Conservation (phyloP, 2,888 invertebrate species). For the Aricia artaxerxes region DNA sequence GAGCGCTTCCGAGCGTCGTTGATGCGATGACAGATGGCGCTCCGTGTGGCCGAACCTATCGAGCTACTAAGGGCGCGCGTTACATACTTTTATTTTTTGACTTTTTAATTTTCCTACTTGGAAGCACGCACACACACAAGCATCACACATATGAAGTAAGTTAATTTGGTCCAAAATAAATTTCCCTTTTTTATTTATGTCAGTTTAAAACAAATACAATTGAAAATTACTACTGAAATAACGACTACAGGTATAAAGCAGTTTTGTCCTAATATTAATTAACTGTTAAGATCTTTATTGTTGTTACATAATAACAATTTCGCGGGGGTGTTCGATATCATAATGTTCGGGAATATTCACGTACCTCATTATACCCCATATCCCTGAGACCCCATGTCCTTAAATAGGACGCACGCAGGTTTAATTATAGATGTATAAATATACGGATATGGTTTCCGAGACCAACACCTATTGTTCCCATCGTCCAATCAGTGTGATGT, state of each 20-base stretch:
- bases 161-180: no score
- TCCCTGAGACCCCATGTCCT: not conserved
- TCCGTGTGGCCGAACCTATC: no score
- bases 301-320: constrained; percentile 5
- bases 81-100: no score
- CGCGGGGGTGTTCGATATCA: not conserved
- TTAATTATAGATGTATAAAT: constrained; percentile 21
- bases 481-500: not conserved
- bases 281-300: constrained; percentile 18
- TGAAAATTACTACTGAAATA: no score
- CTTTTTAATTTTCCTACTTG: no score
- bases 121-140: no score
- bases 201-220: no score
- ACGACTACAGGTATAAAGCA: not conserved
- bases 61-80: no score
- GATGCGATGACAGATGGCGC: no score
- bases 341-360: not conserved
- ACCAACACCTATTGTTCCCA: not conserved
- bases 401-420: not conserved
- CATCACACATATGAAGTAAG: no score
- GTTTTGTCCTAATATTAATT: not conserved
- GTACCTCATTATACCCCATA: not conserved
- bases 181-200: no score
- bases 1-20: no score
- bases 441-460: not conserved